Evolutionary conservation across 1,140 invertebrate species (phyloP), one percentile per base, ranked within the genome.

Genomic region (Danaus melanippus): DNA sequence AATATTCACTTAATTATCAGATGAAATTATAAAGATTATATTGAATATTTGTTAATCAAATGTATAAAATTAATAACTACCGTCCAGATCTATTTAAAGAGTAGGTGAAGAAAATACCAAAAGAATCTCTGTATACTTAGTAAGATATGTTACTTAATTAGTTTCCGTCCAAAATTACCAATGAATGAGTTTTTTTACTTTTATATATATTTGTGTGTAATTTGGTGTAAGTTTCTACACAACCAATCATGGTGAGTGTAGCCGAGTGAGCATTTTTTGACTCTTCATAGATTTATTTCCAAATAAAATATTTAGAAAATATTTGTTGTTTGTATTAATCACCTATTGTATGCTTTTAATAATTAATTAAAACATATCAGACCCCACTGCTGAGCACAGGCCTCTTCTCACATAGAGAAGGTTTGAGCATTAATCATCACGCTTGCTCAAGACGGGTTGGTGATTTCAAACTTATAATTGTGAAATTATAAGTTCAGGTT

Each of bases 91-190:
- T 50, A 64, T 52, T 50, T 43, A 40, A 21, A 10, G 39, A 44
- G 21, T 32, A 32, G 56, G 39, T 53, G 46, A 50, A 47, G 51
- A 45, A 9, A 52, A 58, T 60, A 32, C 46, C 62, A 58, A 60
- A 64, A 67, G 71, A 78, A 76, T 78, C 70, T 78, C 79, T 65
- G 21, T 74, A 64, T 55, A 52, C 51, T 48, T 68, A 67, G 45
- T 74, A 69, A 74, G 66, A 67, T 52, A 58, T 32, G 67, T 74
- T 82, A 84, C 81, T 84, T 84, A 84, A 79, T 72, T 81, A 83
- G 73, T 81, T 79, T 85, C 82, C 82, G 82, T 85, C 82, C 82
- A 85, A 82, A 84, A 69, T 82, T 74, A 79, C 73, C 71, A 80
- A 78, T 81, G 78, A 81, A 75, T 83, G 78, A 85, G 70, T 75